Base-by-base conservation (phyloP, 2,888 invertebrate genomes). In the Acrobasis suavella region DNA sequence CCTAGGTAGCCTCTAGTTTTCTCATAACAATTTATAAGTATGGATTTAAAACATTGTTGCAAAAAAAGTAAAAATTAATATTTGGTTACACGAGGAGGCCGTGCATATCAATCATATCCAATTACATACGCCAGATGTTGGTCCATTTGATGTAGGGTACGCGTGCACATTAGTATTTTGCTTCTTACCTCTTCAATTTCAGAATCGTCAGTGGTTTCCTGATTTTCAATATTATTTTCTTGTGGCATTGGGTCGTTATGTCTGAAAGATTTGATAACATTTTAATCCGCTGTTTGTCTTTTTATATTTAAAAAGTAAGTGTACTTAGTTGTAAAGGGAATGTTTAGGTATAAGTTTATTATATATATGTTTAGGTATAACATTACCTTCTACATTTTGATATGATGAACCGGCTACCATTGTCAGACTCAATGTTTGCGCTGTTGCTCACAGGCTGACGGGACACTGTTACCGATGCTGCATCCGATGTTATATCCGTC, bases 331-430 rank as follows among this genome's bases (percentile, higher is more conserved):
- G 32, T 16, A 16, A 5, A 46, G 7, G 5, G 5, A 42, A 12
- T 5, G 1, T 12, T 42, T 39, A 9, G 9, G 12, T 14, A 6
- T n/a, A n/a, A n/a, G n/a, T n/a, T n/a, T n/a, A n/a, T n/a, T n/a
- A n/a, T n/a, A n/a, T 6, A 2, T 14, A 46, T n/a, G 5, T 14
- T 50, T 8, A 38, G 51, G n/a, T n/a, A n/a, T 32, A 37, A 55
- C 58, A 67, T 67, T 66, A 87, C 87, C 88, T 86, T 68, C 80
- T 76, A 67, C 83, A 85, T 74, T 80, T 81, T 14, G 85, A 78
- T 64, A 89, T 81, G 2, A 89, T 73, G 66, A 86, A 83, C 64
- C 79, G 80, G 60, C 80, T 76, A 15, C 62, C 72, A 63, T 69
- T 69, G 52, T 75, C 73, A 1, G 70, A 70, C 14, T 65, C 72